A percentile compares a stretch with the other conserved stretches of the same genome.
Conservation (phyloP, 2,113 vertebrate species). For the Nannobrachium achirus region DNA sequence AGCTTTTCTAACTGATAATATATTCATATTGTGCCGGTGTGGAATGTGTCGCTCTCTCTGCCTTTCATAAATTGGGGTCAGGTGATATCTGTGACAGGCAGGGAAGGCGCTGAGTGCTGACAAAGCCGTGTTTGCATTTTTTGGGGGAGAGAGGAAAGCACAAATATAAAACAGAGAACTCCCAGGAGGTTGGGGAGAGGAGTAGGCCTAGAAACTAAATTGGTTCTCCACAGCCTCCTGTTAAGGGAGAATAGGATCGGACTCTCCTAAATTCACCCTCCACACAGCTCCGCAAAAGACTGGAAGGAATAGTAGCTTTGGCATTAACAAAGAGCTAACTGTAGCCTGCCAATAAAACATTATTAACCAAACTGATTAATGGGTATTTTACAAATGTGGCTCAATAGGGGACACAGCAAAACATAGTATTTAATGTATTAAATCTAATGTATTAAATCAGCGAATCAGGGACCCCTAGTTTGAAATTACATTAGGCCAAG, state of each 20-base stretch:
- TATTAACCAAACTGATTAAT: slow-evolving; percentile 37
- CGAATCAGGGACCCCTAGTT: no score
- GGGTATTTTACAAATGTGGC: slow-evolving; percentile 44
- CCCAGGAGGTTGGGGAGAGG: slow-evolving; percentile 49
- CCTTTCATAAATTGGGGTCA: slow-evolving; percentile 78
- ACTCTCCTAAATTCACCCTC: slow-evolving; percentile 49
- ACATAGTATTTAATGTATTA: no score
- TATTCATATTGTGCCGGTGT: slow-evolving; percentile 58
- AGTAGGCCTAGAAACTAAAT: slow-evolving; percentile 70
- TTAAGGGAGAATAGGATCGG: slow-evolving; percentile 68
- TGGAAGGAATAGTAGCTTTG: slow-evolving; percentile 62
- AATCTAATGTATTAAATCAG: no score
- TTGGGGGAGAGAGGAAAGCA: slow-evolving; percentile 63
- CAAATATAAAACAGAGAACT: slow-evolving; percentile 53
- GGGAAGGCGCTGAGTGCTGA: slow-evolving; percentile 66
- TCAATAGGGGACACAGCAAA: no score
- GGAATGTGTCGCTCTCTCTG: slow-evolving; percentile 51
- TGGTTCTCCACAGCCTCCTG: slow-evolving; percentile 56
- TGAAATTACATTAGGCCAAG: no score
- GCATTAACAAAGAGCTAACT: slow-evolving; percentile 55
- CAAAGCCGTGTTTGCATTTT: slow-evolving; percentile 74
- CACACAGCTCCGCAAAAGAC: slow-evolving; percentile 47
- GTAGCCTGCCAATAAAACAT: slow-evolving; percentile 43
- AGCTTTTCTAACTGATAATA: slow-evolving; percentile 56
- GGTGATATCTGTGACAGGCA: slow-evolving; percentile 71